These are phyloP conservation scores for Mus pahari DNA, from an alignment of 2,113 vertebrate species.

Conservation along the genomic window DNA sequence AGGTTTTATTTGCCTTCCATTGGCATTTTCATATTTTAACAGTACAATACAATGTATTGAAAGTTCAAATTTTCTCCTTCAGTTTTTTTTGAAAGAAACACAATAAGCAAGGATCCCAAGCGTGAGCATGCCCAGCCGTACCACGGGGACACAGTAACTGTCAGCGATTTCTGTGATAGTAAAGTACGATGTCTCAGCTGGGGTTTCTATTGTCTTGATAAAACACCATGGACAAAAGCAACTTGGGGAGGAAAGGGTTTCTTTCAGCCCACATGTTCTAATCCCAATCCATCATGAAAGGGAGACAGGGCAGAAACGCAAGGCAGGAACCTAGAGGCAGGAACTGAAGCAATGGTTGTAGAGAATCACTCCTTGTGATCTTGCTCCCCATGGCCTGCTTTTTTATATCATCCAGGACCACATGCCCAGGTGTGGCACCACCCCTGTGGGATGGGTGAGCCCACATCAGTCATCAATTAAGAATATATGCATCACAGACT, in stretches of 20 bases:
- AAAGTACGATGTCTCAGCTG: not conserved
- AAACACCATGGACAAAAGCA: not conserved
- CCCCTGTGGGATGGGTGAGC: not conserved
- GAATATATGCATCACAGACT: not conserved
- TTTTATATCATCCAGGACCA: not conserved
- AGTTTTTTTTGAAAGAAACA: not conserved
- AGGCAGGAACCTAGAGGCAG: not conserved
- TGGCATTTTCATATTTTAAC: not conserved
- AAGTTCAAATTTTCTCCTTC: not conserved
- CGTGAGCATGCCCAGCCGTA: not conserved
- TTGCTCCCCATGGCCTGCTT: not conserved
- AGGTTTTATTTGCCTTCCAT: not conserved
- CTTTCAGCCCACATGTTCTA: not conserved
- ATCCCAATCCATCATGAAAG: not conserved
- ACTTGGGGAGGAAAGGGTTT: not conserved
- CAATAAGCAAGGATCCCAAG: not conserved
- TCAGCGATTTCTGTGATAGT: not conserved
- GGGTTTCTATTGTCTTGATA: not conserved
- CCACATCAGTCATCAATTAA: not conserved
- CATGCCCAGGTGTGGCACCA: not conserved
- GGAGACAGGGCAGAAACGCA: not conserved
- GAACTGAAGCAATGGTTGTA: not conserved
- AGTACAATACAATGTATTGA: not conserved
- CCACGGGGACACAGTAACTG: not conserved
- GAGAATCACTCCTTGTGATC: not conserved